These are phyloP conservation scores for Sericinus montela DNA, from an alignment of 2,888 invertebrate genomes.

Conservation along the genomic window DNA sequence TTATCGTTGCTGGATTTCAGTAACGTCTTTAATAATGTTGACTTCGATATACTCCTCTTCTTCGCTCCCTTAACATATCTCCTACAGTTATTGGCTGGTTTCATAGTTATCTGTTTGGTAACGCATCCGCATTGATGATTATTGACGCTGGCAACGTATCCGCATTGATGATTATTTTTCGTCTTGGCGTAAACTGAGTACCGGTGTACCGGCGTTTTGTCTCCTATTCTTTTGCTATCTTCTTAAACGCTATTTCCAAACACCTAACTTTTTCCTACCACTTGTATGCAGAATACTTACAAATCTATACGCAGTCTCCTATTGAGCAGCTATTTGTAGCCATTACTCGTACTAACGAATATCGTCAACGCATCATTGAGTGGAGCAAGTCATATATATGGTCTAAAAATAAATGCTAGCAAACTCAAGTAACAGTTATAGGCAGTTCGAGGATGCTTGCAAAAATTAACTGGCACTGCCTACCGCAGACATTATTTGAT, in stretches of 20 bases:
- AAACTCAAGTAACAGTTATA: not conserved
- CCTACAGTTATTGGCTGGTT: not conserved
- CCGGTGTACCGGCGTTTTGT: not conserved
- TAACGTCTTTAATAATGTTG: not conserved
- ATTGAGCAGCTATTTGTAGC: not conserved
- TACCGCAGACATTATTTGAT: not conserved
- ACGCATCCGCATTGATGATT: too few species aligned
- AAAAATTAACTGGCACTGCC: not conserved
- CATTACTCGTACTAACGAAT: not conserved
- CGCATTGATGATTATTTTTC: not conserved
- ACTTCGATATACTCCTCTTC: not conserved
- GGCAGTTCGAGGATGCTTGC: not conserved
- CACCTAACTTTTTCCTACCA: not conserved
- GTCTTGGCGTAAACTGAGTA: not conserved
- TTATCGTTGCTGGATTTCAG: not conserved
- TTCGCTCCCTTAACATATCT: not conserved
- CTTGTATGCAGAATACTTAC: not conserved
- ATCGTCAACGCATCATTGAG: not conserved
- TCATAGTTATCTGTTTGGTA: not conserved
- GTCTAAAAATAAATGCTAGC: not conserved
- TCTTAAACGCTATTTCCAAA: too few species aligned
- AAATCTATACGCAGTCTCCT: not conserved
- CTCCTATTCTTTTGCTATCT: not conserved
- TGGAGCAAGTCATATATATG: not conserved
- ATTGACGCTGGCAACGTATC: not conserved